phyloP scores from a whole-genome alignment of 2,888 invertebrate species.

The Caenorhabditis angaria region DNA sequence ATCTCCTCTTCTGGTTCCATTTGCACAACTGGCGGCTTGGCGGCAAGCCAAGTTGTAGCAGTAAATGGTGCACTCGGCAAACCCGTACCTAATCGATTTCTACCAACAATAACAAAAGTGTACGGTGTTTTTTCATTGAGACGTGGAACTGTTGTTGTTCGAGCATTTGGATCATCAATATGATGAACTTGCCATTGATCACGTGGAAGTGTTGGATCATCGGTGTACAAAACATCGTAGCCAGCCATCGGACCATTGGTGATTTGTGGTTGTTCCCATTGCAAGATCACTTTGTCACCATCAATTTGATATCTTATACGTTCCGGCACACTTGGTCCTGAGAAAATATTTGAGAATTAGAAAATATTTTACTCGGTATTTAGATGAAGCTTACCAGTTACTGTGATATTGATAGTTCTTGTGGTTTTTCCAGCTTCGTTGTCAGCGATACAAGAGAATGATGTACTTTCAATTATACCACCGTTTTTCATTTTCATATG shows the following conservation, averaged over 20 bases:
- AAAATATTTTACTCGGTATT: no score
- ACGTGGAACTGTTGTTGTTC: constrained; percentile 52
- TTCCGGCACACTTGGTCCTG: constrained; percentile 68
- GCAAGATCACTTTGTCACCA: constrained; percentile 64
- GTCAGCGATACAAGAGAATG: constrained; percentile 68
- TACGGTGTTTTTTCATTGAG: constrained; percentile 68
- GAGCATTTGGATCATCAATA: constrained; percentile 57
- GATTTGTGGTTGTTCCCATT: constrained; percentile 68
- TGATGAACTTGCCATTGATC: constrained; percentile 62
- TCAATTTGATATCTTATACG: constrained; percentile 68
- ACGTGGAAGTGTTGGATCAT: constrained; percentile 61
- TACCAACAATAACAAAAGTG: constrained; percentile 64
- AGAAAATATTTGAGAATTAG: no score
- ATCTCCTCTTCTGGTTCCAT: constrained; percentile 59
- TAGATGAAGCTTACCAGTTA: no score
- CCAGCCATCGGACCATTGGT: constrained; percentile 69
- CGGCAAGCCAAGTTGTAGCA: constrained; percentile 64
- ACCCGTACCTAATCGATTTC: constrained; percentile 69
- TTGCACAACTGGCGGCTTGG: constrained; percentile 54
- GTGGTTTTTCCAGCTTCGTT: constrained; percentile 70
- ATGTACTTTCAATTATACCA: constrained; percentile 62
- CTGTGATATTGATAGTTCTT: constrained; percentile 60
- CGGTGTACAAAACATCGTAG: constrained; percentile 69
- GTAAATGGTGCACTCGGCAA: constrained; percentile 60
- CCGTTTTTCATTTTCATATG: constrained; percentile 65